Evolutionary conservation across 2,113 vertebrate genomes (phyloP).

Genomic region (Rhegmatorhina hoffmannsi): DNA sequence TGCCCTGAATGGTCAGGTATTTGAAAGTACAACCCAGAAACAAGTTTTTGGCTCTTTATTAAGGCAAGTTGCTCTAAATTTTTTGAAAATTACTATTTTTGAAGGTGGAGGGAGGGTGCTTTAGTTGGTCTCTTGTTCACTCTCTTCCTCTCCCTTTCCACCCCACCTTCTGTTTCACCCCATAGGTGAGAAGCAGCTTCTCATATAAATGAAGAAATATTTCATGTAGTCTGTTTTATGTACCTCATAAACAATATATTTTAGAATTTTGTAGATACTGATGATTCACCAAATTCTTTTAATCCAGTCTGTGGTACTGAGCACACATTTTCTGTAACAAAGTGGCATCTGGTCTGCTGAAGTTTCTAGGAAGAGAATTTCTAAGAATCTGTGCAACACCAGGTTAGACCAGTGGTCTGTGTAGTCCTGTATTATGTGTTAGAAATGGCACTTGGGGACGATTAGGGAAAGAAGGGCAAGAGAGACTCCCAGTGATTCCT

Average conservation of each 20-base stretch:
- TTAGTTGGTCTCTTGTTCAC: not conserved
- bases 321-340: not conserved
- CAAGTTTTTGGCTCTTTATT: not conserved
- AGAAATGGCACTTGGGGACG: not conserved
- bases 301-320: not conserved
- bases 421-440: not conserved
- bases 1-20: not conserved
- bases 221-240: not conserved
- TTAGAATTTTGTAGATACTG: not conserved
- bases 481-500: not conserved
- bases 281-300: not conserved
- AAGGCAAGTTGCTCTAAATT: not conserved
- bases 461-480: not conserved
- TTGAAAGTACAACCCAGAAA: not conserved
- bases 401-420: not conserved
- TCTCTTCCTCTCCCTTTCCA: not conserved
- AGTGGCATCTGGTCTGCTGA: not conserved
- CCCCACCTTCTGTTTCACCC: not conserved
- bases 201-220: not conserved
- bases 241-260: not conserved
- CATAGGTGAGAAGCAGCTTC: not conserved
- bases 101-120: not conserved
- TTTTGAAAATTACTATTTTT: not conserved
- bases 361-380: constrained; percentile 28
- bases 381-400: not conserved